These are phyloP conservation scores for Palythoa grandiflora DNA, from an alignment of 92 coral and sea anemone species.

Conservation along the genomic window DNA sequence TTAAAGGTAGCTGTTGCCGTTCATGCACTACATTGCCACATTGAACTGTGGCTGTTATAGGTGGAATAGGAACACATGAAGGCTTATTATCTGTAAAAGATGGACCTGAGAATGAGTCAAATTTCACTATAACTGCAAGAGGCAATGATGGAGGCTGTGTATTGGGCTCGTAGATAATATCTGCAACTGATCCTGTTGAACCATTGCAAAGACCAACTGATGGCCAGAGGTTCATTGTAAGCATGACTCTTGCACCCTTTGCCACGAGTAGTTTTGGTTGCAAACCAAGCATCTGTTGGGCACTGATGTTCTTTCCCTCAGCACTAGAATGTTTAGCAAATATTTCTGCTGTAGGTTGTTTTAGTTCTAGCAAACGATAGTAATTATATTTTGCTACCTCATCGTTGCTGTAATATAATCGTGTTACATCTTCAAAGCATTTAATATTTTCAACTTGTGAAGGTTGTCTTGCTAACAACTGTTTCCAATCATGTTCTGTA, in stretches of 20 bases:
- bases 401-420: conserved; percentile 3
- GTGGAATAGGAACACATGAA: conserved; percentile 34
- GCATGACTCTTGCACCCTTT: conserved; percentile 10
- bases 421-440: conserved; percentile 7
- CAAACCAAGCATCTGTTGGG: conserved; percentile 10
- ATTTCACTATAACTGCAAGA: conserved; percentile 18
- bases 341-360: neutral
- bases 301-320: conserved; percentile 9
- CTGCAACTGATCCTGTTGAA: conserved; percentile 22
- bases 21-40: conserved; percentile 55
- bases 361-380: conserved; percentile 7
- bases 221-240: conserved; percentile 9
- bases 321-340: conserved; percentile 7
- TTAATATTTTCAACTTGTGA: conserved; percentile 5
- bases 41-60: conserved; percentile 39
- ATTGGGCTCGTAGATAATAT: conserved; percentile 10
- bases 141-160: conserved; percentile 20
- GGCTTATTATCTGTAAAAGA: conserved; percentile 37
- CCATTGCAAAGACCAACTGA: conserved; percentile 24
- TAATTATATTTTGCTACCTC: conserved; percentile 6
- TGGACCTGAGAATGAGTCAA: conserved; percentile 56
- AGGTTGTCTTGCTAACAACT: conserved; percentile 8
- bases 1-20: conserved; percentile 74
- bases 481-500: conserved; percentile 7
- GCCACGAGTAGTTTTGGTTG: conserved; percentile 9